Conservation (phyloP, 2,888 invertebrate genomes). For the Cactoblastis cactorum region DNA sequence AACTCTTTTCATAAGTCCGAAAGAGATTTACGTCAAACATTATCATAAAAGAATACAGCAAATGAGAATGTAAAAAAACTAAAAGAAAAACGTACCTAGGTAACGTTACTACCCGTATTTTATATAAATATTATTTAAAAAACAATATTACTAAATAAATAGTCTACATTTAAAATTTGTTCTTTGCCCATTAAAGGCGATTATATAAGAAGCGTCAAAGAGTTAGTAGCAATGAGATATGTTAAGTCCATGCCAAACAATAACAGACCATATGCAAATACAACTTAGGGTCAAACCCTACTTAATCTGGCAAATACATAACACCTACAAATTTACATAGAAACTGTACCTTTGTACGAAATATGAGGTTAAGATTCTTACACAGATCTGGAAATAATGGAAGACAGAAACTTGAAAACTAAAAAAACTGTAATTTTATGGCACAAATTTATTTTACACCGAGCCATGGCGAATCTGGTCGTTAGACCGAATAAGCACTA, state of each 20-base stretch:
- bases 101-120: slow-evolving; percentile 22
- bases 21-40: slow-evolving; percentile 30
- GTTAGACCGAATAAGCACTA: slow-evolving; percentile 28
- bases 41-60: slow-evolving; percentile 32
- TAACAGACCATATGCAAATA: slow-evolving; percentile 35
- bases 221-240: slow-evolving; percentile 54
- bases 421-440: slow-evolving; percentile 17
- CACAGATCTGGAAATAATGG: slow-evolving; percentile 29
- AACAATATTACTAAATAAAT: slow-evolving; percentile 9
- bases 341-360: background rate
- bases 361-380: slow-evolving; percentile 17
- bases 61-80: slow-evolving; percentile 3
- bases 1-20: background rate
- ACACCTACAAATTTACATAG: background rate
- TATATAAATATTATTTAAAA: slow-evolving; percentile 7
- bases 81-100: slow-evolving; percentile 6
- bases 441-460: slow-evolving; percentile 19
- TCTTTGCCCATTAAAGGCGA: background rate
- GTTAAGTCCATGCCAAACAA: slow-evolving; percentile 39
- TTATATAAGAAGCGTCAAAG: slow-evolving; percentile 33
- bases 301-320: background rate
- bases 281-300: background rate
- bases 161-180: slow-evolving; percentile 19
- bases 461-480: slow-evolving; percentile 33
- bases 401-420: slow-evolving; percentile 33